Evolutionary conservation across 2,797 vertebrate genomes (phyloP).

Genomic region (Buphagus erythrorhynchus): DNA sequence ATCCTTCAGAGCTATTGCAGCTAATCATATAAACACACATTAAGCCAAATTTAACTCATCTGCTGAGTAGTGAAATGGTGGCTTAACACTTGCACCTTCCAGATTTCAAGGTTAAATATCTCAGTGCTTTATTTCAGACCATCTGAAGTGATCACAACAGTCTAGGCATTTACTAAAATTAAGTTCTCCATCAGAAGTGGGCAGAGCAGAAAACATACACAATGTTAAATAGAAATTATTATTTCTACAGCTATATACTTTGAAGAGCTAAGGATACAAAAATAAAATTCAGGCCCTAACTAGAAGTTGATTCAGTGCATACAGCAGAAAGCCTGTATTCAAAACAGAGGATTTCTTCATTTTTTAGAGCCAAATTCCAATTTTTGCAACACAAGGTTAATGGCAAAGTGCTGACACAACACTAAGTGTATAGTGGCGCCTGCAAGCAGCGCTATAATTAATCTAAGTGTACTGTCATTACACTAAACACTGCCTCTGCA

Average conservation of each 20-base stretch:
- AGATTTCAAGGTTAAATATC: background rate
- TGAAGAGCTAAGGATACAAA: background rate
- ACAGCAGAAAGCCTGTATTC: background rate
- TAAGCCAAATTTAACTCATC: slow-evolving; percentile 13
- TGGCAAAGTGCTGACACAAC: slow-evolving; percentile 56
- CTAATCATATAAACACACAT: background rate
- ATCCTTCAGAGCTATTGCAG: background rate
- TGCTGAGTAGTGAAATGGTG: background rate
- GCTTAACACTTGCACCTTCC: background rate
- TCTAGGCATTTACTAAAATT: background rate
- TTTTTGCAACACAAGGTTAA: slow-evolving; percentile 65
- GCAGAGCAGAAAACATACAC: background rate
- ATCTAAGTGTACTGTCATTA: slow-evolving; percentile 78
- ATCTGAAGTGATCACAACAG: background rate
- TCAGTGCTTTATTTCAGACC: background rate
- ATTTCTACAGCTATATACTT: background rate
- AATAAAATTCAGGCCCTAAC: background rate
- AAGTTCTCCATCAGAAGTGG: background rate
- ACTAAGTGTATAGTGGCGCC: slow-evolving; percentile 55
- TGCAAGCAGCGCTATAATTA: slow-evolving; percentile 73
- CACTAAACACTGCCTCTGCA: slow-evolving; percentile 73
- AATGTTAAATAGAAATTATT: background rate
- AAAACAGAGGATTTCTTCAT: background rate
- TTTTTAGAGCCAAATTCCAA: slow-evolving; percentile 31
- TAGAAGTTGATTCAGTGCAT: background rate